Conservation (phyloP, 2,113 vertebrate genomes). For the Sturnus vulgaris region DNA sequence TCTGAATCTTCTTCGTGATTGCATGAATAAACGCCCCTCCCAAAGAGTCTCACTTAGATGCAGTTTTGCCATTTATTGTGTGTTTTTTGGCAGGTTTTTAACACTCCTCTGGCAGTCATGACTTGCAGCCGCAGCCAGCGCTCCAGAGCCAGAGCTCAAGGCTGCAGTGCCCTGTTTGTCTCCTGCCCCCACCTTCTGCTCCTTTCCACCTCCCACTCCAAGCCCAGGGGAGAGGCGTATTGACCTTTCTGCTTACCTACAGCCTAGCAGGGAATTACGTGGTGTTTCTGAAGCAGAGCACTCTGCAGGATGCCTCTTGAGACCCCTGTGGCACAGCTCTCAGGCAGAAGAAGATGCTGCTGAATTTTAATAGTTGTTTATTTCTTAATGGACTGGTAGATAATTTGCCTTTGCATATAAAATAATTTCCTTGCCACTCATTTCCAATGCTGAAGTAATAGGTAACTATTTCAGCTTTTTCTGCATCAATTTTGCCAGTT, state of each 20-base stretch:
- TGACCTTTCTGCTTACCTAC: rapidly evolving
- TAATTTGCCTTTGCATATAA: neutral
- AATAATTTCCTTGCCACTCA: neutral
- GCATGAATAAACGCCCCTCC: neutral
- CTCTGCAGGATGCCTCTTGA: neutral
- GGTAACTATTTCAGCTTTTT: neutral
- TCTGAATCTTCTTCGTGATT: neutral
- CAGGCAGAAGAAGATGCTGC: neutral
- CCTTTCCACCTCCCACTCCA: neutral
- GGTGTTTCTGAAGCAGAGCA: neutral
- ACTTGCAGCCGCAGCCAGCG: rapidly evolving
- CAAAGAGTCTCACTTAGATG: neutral
- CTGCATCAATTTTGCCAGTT: neutral
- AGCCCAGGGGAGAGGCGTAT: neutral
- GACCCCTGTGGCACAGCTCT: neutral
- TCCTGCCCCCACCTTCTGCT: neutral
- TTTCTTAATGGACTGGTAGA: neutral
- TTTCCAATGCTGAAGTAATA: neutral
- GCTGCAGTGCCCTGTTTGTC: neutral
- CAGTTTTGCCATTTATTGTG: conserved; percentile 3
- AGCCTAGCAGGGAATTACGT: rapidly evolving
- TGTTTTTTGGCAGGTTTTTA: conserved; percentile 4
- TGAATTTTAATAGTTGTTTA: neutral
- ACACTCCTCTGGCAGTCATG: neutral
- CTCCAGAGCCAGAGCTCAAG: neutral